phyloP scores from a whole-genome alignment of 2,113 vertebrate genomes.

The Hymenochirus boettgeri region DNA sequence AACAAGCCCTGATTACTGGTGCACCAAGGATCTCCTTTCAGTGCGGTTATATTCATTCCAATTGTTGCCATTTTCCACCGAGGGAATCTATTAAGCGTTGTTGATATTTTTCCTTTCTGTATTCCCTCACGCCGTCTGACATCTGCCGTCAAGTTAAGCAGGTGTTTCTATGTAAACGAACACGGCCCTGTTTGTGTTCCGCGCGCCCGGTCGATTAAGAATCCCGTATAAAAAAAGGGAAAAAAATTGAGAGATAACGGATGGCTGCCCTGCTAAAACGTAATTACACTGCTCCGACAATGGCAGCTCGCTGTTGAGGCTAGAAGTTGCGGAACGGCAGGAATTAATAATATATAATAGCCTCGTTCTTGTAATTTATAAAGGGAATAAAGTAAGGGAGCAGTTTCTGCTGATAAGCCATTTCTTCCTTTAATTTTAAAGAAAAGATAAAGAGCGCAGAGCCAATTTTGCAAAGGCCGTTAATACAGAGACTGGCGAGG shows the following conservation, averaged over 20 bases:
- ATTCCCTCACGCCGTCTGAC: slow-evolving; percentile 93
- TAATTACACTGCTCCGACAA: slow-evolving; percentile 96
- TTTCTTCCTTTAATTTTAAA: slow-evolving; percentile 74
- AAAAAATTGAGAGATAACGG: slow-evolving; percentile 97
- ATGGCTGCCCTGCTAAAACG: slow-evolving; percentile 98
- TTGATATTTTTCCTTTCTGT: slow-evolving; percentile 72
- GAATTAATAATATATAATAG: slow-evolving; percentile 99
- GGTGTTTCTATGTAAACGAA: slow-evolving; percentile 98
- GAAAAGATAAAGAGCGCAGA: slow-evolving; percentile 76
- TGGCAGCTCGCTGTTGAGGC: slow-evolving; percentile 71
- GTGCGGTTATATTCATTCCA: no score
- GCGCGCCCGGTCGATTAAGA: slow-evolving; percentile 96
- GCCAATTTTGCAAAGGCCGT: no score
- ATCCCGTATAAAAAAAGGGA: no score
- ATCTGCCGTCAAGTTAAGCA: slow-evolving; percentile 99
- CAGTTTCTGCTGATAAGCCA: slow-evolving; percentile 82
- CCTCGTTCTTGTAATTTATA: slow-evolving; percentile 97
- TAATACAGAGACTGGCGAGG: no score
- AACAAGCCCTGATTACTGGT: no score
- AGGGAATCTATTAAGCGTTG: no score
- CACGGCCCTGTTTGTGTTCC: slow-evolving; percentile 97
- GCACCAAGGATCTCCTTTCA: no score
- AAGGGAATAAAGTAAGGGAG: slow-evolving; percentile 96
- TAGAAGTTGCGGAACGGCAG: slow-evolving; percentile 81
- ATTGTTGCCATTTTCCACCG: no score